Percentiles rank a stretch among this genome's conserved stretches.
Evolutionary conservation across 2,113 vertebrate genomes (phyloP).

Genomic region (Urocitellus parryii): DNA sequence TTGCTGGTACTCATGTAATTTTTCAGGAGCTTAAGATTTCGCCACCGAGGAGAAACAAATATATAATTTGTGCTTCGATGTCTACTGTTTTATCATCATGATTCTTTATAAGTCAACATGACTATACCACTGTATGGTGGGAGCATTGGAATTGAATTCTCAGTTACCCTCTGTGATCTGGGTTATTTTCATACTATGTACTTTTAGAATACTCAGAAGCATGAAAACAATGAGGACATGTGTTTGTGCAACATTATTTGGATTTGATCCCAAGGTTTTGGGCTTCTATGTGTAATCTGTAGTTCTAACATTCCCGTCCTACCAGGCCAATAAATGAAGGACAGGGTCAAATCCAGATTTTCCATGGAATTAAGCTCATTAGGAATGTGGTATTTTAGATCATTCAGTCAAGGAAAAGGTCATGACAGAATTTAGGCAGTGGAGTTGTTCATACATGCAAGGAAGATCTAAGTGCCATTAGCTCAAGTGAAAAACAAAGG

Average conservation of each 20-base stretch:
- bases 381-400: conserved; percentile 14
- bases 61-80: not conserved
- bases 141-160: not conserved
- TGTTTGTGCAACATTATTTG: not conserved
- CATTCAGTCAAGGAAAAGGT: not conserved
- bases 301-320: not conserved
- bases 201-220: not conserved
- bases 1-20: not conserved
- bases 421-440: not conserved
- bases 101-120: not conserved
- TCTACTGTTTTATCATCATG: not conserved
- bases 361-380: not conserved
- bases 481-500: not conserved
- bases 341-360: not conserved
- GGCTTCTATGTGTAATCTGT: not conserved
- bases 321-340: not conserved
- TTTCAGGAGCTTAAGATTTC: not conserved
- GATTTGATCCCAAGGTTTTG: not conserved
- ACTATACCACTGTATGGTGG: not conserved
- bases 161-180: not conserved
- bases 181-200: not conserved
- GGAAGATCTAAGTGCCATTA: not conserved
- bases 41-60: not conserved
- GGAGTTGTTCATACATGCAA: not conserved
- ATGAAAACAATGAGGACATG: not conserved